A percentile compares a stretch with the other conserved stretches of the same genome.
Evolutionary conservation across 2,888 invertebrate genomes (phyloP).

Genomic region (Heteromyza rotundicornis): DNA sequence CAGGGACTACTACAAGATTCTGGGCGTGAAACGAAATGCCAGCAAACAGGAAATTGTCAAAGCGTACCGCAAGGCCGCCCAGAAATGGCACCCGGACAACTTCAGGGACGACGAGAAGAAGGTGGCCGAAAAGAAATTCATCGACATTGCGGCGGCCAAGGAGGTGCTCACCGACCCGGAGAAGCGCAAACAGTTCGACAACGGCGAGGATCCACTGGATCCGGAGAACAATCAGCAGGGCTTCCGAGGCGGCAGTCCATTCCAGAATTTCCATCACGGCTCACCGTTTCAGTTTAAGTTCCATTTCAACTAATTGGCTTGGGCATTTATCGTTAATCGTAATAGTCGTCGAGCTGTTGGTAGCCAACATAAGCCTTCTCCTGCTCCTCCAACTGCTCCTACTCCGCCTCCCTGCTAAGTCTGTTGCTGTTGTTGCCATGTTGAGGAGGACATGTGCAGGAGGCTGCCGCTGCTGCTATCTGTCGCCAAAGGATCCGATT

Average conservation of each 20-base stretch:
- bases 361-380: too few relatives aligned
- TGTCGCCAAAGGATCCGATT: background rate
- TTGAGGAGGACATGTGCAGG: background rate
- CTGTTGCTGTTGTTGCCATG: background rate
- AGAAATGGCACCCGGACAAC: constrained; percentile 99
- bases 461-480: background rate
- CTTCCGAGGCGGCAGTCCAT: constrained; percentile 71
- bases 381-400: too few relatives aligned
- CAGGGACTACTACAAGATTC: constrained; percentile 91
- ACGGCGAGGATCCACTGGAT: constrained; percentile 95
- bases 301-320: constrained; percentile 82
- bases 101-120: constrained; percentile 90
- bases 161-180: constrained; percentile 89
- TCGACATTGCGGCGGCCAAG: constrained; percentile 98
- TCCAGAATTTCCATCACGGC: constrained; percentile 83
- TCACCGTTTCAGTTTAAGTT: constrained; percentile 97
- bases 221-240: constrained; percentile 79
- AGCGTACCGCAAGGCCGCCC: constrained; percentile 95
- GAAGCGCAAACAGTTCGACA: constrained; percentile 92
- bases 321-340: background rate
- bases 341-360: background rate
- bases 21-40: constrained; percentile 86
- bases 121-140: constrained; percentile 95
- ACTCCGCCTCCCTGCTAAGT: background rate
- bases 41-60: constrained; percentile 92